These are phyloP conservation scores for Pachymerium ferrugineum DNA, from an alignment of 2,888 invertebrate genomes.

Conservation along the genomic window DNA sequence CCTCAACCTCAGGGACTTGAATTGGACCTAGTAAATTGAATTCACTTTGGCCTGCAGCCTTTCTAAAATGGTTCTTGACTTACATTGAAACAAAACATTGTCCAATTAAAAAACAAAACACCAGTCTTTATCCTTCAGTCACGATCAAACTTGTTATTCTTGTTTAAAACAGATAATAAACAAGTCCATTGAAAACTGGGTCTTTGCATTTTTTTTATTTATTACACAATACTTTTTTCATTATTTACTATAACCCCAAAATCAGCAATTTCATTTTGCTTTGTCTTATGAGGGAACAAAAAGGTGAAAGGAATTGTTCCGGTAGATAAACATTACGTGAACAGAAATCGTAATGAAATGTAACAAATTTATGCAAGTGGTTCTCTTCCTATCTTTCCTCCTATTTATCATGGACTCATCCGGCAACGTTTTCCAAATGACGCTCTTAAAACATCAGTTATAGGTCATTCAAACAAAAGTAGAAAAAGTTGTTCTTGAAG, in stretches of 20 bases:
- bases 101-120: background rate
- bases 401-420: background rate
- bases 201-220: background rate
- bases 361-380: background rate
- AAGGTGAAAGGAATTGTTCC: background rate
- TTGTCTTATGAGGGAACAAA: background rate
- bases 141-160: constrained; percentile 18
- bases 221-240: background rate
- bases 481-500: background rate
- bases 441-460: background rate
- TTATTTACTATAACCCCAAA: background rate
- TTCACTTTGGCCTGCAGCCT: background rate
- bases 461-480: background rate
- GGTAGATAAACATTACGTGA: too few species aligned
- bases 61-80: background rate
- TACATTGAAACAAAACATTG: background rate
- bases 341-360: too few species aligned
- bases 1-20: background rate
- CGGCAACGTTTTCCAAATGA: background rate
- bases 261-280: background rate
- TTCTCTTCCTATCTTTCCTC: background rate
- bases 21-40: background rate
- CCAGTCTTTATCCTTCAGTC: background rate
- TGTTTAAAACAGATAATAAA: background rate
- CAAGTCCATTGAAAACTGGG: background rate